Evolutionary conservation across 2,888 invertebrate genomes (phyloP), one percentile per base, ranked within the genome.

Genomic region (Synanthedon andrenaeformis): DNA sequence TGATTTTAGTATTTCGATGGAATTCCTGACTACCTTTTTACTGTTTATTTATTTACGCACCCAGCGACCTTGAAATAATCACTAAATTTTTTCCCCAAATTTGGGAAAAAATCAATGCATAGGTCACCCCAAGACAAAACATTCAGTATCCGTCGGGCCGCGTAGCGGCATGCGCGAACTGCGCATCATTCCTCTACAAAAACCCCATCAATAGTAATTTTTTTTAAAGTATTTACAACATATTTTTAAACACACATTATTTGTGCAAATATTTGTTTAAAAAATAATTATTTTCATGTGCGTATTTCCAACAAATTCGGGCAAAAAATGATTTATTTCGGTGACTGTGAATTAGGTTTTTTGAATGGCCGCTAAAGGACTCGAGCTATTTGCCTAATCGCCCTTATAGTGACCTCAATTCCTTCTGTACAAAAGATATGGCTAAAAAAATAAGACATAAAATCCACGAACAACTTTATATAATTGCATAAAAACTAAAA

Each of bases 101-200:
- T 49, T 55, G 55, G 63, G 73, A 64, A 61, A 62, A 62, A 52
- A 62, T 63, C 64, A 65, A 53, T 57, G 28, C 17, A 28, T 52
- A 54, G 8, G n/a, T 28, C 61, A 61, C 58, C 62, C 62, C 62
- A 61, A 56, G 55, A 58, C 56, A 62, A 62, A 65, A 51, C 62
- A 63, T 57, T 68, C 74, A 85, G 85, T 85, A 69, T 70, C 59
- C 66, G 59, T 59, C 59, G 58, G 63, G 80, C 83, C 83, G 82
- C 82, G 66, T 58, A 64, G 81, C 82, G 82, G 84, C 71, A 35
- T 61, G 76, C 81, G 74, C 84, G 82, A 74, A 54, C 64, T 61
- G 73, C 76, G 69, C 70, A 61, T 55, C 54, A 55, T 55, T 57
- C 56, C 64, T 62, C 60, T 59, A 67, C 61, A 63, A 35, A 35